phyloP scores from a whole-genome alignment of 2,797 vertebrate genomes.

The Rhynchotus rufescens region DNA sequence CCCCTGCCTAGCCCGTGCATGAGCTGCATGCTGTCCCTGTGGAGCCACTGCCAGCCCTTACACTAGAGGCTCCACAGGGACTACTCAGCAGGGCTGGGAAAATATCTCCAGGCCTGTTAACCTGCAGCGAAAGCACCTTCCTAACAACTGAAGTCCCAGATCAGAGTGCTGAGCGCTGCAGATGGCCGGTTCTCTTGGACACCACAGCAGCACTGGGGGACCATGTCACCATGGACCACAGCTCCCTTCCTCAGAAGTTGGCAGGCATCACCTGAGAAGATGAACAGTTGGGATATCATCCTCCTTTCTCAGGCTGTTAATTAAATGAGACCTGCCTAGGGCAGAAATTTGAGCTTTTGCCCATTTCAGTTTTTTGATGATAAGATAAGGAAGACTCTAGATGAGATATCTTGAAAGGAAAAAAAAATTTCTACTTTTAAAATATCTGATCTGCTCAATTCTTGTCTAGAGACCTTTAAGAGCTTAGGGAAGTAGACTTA shows the following conservation, averaged over 20 bases:
- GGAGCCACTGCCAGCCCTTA: no score
- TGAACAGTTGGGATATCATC: neutral
- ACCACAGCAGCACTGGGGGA: neutral
- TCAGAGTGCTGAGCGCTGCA: neutral
- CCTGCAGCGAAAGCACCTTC: neutral
- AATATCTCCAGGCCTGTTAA: rapidly evolving
- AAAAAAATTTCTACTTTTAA: neutral
- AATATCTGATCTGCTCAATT: neutral
- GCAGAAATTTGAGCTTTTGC: neutral
- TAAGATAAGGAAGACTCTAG: neutral
- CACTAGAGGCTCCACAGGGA: neutral
- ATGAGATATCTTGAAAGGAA: neutral
- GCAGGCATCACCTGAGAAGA: rapidly evolving
- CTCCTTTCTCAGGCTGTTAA: neutral
- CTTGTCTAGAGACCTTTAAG: neutral
- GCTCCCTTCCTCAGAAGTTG: rapidly evolving
- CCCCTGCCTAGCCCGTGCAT: neutral
- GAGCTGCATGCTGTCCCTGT: neutral
- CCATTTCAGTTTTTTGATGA: neutral
- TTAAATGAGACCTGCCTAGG: neutral
- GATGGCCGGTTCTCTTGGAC: neutral
- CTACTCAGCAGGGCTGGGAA: neutral
- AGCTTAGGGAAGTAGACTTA: neutral
- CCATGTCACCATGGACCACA: rapidly evolving
- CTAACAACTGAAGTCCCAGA: neutral